Conservation (phyloP, 2,888 invertebrate genomes). For the Lithophane socia region DNA sequence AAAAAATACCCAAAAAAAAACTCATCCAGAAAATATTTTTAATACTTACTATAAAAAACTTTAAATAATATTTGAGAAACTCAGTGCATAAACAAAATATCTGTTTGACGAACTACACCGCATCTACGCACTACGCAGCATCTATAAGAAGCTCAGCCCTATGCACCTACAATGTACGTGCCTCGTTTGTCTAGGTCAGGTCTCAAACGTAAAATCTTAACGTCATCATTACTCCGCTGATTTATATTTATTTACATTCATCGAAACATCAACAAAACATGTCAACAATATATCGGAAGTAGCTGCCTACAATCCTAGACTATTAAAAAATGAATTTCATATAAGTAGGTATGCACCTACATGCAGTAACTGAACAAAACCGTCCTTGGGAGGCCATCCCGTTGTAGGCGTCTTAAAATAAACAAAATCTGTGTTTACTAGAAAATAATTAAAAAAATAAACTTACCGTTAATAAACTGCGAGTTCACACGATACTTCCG, state of each 20-base stretch:
- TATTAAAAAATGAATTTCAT: conserved; percentile 14
- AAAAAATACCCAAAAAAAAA: neutral
- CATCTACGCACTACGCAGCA: neutral
- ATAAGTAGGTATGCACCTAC: conserved; percentile 40
- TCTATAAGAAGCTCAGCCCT: neutral
- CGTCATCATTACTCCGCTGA: conserved; percentile 40
- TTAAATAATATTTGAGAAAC: neutral
- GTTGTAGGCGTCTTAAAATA: conserved; percentile 48
- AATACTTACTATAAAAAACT: neutral
- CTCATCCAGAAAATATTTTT: neutral
- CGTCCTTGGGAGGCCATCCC: conserved; percentile 67
- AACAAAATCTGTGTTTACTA: conserved; percentile 20
- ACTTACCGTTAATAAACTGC: conserved; percentile 48
- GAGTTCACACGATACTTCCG: conserved; percentile 35
- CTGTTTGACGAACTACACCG: neutral
- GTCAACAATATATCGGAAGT: conserved; percentile 12
- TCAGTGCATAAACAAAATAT: neutral
- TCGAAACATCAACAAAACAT: conserved; percentile 32
- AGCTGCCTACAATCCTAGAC: neutral
- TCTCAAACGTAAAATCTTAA: conserved; percentile 35
- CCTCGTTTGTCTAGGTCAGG: conserved; percentile 59
- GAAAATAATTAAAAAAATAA: neutral
- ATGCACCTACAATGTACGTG: conserved; percentile 26
- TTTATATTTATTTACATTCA: conserved; percentile 39
- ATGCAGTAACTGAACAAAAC: conserved; percentile 63